phyloP scores from a whole-genome alignment of 2,888 invertebrate genomes.

The Rhaphigaster nebulosa region DNA sequence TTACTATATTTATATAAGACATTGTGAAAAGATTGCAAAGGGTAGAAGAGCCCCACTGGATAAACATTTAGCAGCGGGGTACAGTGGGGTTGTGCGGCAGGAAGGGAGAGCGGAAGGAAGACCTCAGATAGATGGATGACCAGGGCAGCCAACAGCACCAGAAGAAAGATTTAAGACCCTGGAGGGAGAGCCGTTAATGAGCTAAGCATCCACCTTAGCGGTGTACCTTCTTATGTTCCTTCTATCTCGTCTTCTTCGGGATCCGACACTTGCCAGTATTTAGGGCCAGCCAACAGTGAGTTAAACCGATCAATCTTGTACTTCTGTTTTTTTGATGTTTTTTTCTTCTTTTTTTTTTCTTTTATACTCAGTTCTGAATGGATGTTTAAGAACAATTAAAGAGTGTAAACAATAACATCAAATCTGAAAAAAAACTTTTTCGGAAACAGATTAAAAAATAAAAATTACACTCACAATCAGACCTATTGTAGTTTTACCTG shows the following conservation, averaged over 20 bases:
- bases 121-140: slow-evolving; percentile 28
- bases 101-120: slow-evolving; percentile 23
- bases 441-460: no score
- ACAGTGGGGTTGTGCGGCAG: background rate
- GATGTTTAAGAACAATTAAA: no score
- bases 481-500: no score
- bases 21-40: background rate
- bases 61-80: background rate
- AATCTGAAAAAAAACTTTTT: no score
- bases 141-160: slow-evolving; percentile 1
- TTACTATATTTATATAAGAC: background rate
- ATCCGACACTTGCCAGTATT: slow-evolving; percentile 10
- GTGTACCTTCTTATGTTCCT: slow-evolving; percentile 42
- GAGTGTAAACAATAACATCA: no score
- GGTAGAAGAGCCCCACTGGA: background rate
- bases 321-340: no score
- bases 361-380: background rate
- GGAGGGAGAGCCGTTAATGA: slow-evolving; percentile 6
- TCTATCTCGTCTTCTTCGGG: background rate
- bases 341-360: no score
- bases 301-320: background rate
- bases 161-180: slow-evolving; percentile 40
- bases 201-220: background rate
- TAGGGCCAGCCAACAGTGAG: background rate
- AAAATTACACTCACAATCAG: no score